Evolutionary conservation across 2,797 vertebrate species (phyloP).

Genomic region (Mormyrops attenuatus): DNA sequence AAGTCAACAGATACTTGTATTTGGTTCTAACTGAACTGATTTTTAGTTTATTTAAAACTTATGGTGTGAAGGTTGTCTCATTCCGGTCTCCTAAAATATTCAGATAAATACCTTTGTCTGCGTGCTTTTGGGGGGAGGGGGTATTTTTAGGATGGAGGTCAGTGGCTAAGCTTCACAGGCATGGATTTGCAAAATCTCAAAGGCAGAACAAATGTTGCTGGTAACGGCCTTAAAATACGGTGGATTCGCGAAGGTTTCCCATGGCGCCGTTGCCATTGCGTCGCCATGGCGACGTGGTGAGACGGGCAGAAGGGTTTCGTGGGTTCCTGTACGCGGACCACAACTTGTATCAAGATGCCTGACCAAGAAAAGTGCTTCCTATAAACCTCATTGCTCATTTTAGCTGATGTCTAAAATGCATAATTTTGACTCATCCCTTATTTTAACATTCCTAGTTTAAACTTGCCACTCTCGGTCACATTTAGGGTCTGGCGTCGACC

Average conservation of each 20-base stretch:
- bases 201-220: background rate
- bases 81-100: background rate
- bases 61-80: background rate
- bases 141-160: constrained; percentile 21
- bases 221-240: constrained; percentile 17
- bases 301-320: constrained; percentile 20
- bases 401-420: background rate
- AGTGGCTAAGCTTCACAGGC: constrained; percentile 19
- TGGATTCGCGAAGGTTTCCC: constrained; percentile 27
- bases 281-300: constrained; percentile 38
- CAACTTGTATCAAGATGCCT: background rate
- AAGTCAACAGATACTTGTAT: background rate
- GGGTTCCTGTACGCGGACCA: background rate
- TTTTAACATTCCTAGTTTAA: background rate
- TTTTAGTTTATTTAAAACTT: background rate
- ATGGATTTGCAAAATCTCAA: background rate
- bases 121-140: background rate
- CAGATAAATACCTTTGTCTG: background rate
- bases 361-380: background rate
- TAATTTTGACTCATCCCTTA: background rate
- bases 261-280: constrained; percentile 24
- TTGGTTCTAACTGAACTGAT: background rate
- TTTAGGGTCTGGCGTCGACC: background rate
- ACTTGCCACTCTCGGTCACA: background rate
- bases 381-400: background rate